Conservation (phyloP, 2,888 invertebrate species). For the Chaitophorus viminalis region DNA sequence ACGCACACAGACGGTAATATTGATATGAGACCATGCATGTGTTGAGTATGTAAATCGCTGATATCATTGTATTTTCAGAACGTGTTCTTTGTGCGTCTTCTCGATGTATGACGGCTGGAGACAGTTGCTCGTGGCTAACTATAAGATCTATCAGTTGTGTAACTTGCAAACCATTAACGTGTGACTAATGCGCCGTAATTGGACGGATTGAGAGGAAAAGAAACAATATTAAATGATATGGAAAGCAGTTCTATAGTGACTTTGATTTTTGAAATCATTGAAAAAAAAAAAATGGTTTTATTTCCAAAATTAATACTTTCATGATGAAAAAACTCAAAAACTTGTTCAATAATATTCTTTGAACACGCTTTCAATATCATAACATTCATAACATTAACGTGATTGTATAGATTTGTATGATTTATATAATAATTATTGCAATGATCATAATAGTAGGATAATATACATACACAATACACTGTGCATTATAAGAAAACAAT, state of each 20-base stretch:
- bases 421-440: too few species aligned
- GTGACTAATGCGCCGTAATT: neutral
- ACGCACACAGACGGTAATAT: too few species aligned
- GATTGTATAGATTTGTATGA: too few species aligned
- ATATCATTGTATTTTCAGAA: conserved; percentile 14
- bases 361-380: too few species aligned
- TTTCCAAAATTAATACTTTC: too few species aligned
- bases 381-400: too few species aligned
- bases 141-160: neutral
- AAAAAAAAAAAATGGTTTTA: neutral
- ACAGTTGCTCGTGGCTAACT: neutral
- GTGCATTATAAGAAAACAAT: too few species aligned
- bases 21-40: neutral
- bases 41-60: conserved; percentile 30
- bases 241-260: neutral
- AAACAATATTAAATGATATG: neutral
- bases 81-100: conserved; percentile 13
- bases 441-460: too few species aligned
- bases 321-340: too few species aligned
- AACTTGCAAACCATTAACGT: neutral
- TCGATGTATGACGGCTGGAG: conserved; percentile 15
- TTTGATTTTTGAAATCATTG: neutral
- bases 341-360: too few species aligned
- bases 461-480: too few species aligned
- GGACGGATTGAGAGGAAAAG: neutral